Percentiles rank a stretch among this genome's conserved stretches.
These are phyloP conservation scores for Drosophila pruinosa DNA, from an alignment of 1,140 invertebrate species.

Conservation along the genomic window DNA sequence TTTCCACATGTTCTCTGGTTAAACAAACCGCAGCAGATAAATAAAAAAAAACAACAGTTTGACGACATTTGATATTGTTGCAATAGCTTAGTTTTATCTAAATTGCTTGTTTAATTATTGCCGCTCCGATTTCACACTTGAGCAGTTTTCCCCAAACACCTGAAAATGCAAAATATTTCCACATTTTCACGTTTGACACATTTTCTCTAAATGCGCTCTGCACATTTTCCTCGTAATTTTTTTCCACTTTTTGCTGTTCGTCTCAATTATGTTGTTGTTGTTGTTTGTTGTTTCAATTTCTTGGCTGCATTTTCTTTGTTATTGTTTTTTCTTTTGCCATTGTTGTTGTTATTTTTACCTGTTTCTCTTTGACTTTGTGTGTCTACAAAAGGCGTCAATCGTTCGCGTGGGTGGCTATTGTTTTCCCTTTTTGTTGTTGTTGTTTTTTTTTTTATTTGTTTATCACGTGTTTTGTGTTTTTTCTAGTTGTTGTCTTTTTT, in stretches of 20 bases:
- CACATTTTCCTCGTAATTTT: conserved; percentile 48
- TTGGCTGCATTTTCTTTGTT: conserved; percentile 48
- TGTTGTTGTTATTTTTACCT: conserved; percentile 23
- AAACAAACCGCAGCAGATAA: conserved; percentile 3
- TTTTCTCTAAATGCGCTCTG: conserved; percentile 40
- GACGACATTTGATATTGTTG: background rate
- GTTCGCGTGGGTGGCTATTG: conserved; percentile 63
- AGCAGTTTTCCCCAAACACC: background rate
- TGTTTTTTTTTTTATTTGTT: conserved; percentile 36
- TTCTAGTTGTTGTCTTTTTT: conserved; percentile 22
- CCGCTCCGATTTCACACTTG: conserved; percentile 16
- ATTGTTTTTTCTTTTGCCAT: conserved; percentile 18
- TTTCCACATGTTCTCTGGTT: conserved; percentile 7
- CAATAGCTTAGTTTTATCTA: background rate
- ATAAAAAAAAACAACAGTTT: conserved; percentile 3
- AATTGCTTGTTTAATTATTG: background rate
- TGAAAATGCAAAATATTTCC: conserved; percentile 17
- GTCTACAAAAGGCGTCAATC: conserved; percentile 34
- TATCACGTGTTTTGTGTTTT: conserved; percentile 58
- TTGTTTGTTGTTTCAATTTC: conserved; percentile 32
- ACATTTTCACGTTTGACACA: conserved; percentile 16
- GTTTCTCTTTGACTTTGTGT: conserved; percentile 32
- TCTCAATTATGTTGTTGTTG: conserved; percentile 61
- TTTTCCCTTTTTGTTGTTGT: conserved; percentile 30
- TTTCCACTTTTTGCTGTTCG: conserved; percentile 55